Evolutionary conservation across 2,113 vertebrate genomes (phyloP), one percentile per base, ranked within the genome.

Genomic region (Seriola rivoliana): DNA sequence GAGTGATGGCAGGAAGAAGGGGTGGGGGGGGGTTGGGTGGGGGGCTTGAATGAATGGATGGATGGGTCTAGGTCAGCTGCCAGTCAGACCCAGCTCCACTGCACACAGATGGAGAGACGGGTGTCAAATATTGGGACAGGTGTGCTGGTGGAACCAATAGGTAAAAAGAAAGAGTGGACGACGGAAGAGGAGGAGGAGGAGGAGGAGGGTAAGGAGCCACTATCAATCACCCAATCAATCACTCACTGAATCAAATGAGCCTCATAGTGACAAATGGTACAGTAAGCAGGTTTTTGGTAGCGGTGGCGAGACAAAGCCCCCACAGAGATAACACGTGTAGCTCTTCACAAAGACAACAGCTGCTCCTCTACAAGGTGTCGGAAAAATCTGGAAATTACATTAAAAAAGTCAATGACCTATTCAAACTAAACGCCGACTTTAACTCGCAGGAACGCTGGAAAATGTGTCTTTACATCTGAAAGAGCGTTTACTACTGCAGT

Each of bases 141-240:
- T 68, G 71, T 76, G 78, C 64, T 78, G 74, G 55, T 78, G 87
- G 77, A 86, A 71, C 71, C 72, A 67, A 76, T 44, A 59, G 70
- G 50, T 52, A 54, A 52, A 63, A 64, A 70, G 63, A 78, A 65
- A 50, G 48, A 54, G 11, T 54, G n/a, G 57, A 54, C 0, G 8
- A 40, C 2, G 40, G 19, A 0, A 8, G 10, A 19, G 46, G 67
- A 32, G 40, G 57, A 55, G 44, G 12, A 13, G n/a, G 57, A 48
- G 46, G 19, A 14, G n/a, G 42, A n/a, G 55, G 40, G 60, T 48
- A 19, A 38, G 44, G 10, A 54, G 57, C 5, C 0, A 1, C 55
- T 42, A 70, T 82, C 78, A 86, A 71, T 86, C 77, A 87, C 17
- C 72, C 52, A 50, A 67, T 80, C 63, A 83, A 67, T 84, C 73